Conservation (phyloP, 1,140 invertebrate species). For the Lethrus apterus region DNA sequence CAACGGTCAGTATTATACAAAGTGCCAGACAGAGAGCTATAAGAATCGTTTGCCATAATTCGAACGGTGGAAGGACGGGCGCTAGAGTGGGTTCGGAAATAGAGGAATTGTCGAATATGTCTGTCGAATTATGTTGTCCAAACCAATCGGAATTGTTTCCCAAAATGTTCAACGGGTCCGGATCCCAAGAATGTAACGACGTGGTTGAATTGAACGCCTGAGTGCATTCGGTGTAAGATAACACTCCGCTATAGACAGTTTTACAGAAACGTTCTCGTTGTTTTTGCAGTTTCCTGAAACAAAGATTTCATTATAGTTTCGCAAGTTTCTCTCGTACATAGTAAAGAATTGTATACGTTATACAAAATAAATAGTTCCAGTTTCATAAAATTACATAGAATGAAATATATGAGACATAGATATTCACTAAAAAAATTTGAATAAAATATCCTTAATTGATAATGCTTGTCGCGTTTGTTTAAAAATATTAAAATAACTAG, state of each 20-base stretch:
- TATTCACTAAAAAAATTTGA: no score
- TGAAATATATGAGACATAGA: no score
- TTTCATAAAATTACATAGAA: no score
- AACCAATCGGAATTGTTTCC: conserved; percentile 20
- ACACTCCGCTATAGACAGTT: conserved; percentile 53
- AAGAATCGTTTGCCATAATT: conserved; percentile 83
- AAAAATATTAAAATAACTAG: no score
- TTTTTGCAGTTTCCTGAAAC: conserved; percentile 56
- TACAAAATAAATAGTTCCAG: no score
- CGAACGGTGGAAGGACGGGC: conserved; percentile 73
- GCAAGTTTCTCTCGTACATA: no score
- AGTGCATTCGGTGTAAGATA: conserved; percentile 52
- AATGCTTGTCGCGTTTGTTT: no score
- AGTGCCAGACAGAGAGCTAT: conserved; percentile 84
- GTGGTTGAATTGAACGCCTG: conserved; percentile 44
- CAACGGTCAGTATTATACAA: conserved; percentile 86
- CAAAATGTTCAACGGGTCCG: conserved; percentile 31
- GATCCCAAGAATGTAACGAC: conserved; percentile 24
- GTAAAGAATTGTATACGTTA: no score
- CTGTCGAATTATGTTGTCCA: conserved; percentile 8
- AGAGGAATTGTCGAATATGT: conserved; percentile 2
- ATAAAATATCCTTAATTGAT: no score
- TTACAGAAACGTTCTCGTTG: conserved; percentile 59
- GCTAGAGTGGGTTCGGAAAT: conserved; percentile 35
- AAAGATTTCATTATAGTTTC: no score